A percentile compares a stretch with the other conserved stretches of the same genome.
These are phyloP conservation scores for Aporophyla nigra DNA, from an alignment of 2,888 invertebrate species.

Conservation along the genomic window DNA sequence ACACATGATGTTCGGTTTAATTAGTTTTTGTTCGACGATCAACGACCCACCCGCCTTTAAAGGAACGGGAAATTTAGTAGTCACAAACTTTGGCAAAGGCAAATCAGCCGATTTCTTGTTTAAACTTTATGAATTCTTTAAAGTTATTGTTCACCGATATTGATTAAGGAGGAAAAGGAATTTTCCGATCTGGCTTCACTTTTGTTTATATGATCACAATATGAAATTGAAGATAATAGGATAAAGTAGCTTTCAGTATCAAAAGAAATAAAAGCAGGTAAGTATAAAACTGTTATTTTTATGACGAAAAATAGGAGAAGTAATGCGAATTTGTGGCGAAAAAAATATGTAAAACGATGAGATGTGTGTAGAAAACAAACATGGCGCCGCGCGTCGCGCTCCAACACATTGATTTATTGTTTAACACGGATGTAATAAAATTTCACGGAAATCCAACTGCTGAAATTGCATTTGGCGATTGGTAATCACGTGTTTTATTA, in stretches of 20 bases:
- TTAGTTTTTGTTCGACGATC: slow-evolving; percentile 85
- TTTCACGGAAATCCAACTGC: slow-evolving; percentile 62
- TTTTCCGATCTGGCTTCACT: slow-evolving; percentile 22
- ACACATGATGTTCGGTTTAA: slow-evolving; percentile 87
- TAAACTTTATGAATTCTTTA: slow-evolving; percentile 45
- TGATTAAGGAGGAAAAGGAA: slow-evolving; percentile 35
- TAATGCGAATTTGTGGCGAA: slow-evolving; percentile 37
- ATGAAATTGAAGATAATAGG: slow-evolving; percentile 21
- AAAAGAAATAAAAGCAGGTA: slow-evolving; percentile 21
- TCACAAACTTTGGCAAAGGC: slow-evolving; percentile 51
- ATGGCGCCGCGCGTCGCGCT: slow-evolving; percentile 60
- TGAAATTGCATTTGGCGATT: slow-evolving; percentile 65
- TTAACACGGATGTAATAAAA: slow-evolving; percentile 70
- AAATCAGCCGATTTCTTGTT: slow-evolving; percentile 58
- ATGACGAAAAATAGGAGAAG: slow-evolving; percentile 38
- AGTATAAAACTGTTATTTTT: slow-evolving; percentile 17
- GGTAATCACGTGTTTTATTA: slow-evolving; percentile 60
- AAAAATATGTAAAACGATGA: slow-evolving; percentile 62
- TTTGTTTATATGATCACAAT: slow-evolving; percentile 21
- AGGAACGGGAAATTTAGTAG: slow-evolving; percentile 73
- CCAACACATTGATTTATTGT: slow-evolving; percentile 72
- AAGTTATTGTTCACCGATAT: slow-evolving; percentile 44
- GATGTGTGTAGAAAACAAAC: slow-evolving; percentile 67
- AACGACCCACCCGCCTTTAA: slow-evolving; percentile 74
- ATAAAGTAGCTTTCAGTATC: slow-evolving; percentile 2